Percentiles rank a stretch among this genome's conserved stretches.
Evolutionary conservation across 2,797 vertebrate genomes (phyloP).

Genomic region (Mastacembelus armatus): DNA sequence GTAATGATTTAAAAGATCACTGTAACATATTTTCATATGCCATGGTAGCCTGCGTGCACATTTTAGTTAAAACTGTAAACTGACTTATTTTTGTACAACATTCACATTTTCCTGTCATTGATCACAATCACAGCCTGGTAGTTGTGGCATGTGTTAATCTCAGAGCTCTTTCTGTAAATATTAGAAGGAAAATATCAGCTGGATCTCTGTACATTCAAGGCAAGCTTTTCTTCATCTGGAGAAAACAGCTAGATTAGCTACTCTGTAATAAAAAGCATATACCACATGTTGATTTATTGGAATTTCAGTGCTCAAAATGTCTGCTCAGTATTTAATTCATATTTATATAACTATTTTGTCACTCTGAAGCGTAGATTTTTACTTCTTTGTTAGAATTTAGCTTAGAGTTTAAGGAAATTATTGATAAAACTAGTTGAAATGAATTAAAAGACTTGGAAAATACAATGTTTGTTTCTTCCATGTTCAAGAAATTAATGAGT

Average conservation of each 20-base stretch:
- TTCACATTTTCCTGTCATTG: conserved; percentile 19
- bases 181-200: conserved; percentile 29
- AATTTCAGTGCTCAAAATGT: conserved; percentile 62
- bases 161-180: conserved; percentile 68
- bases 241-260: conserved; percentile 64
- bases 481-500: background rate
- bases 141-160: conserved; percentile 51
- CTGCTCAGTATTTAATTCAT: conserved; percentile 74
- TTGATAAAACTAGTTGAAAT: conserved; percentile 63
- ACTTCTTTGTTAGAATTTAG: conserved; percentile 73
- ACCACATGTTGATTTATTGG: conserved; percentile 66
- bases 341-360: conserved; percentile 81
- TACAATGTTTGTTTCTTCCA: conserved; percentile 30
- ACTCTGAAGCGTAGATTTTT: conserved; percentile 74
- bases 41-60: conserved; percentile 47
- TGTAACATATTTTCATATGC: conserved; percentile 37
- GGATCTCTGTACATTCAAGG: conserved; percentile 50
- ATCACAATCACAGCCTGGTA: conserved; percentile 41
- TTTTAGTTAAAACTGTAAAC: conserved; percentile 37
- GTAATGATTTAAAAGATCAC: conserved; percentile 21
- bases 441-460: conserved; percentile 64
- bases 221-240: conserved; percentile 45
- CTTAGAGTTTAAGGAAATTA: conserved; percentile 64
- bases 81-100: conserved; percentile 36
- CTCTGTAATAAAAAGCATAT: conserved; percentile 69